phyloP scores from a whole-genome alignment of 2,113 vertebrate species.

The Burhinus oedicnemus region DNA sequence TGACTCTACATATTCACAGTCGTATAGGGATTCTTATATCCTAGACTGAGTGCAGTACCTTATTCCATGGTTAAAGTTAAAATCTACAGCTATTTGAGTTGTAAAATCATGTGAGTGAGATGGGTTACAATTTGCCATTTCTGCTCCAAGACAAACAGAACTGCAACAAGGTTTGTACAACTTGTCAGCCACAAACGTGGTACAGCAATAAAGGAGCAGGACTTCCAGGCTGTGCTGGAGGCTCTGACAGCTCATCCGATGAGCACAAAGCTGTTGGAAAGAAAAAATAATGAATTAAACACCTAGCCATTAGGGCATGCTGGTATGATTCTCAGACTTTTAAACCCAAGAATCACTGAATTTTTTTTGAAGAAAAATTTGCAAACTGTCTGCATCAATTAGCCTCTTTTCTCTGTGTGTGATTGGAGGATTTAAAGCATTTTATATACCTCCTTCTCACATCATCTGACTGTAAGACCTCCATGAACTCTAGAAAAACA shows the following conservation, averaged over 20 bases:
- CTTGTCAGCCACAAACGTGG: background rate
- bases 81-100: background rate
- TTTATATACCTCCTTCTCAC: background rate
- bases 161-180: background rate
- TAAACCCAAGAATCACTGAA: background rate
- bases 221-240: background rate
- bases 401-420: background rate
- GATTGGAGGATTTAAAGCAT: background rate
- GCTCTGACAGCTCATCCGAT: background rate
- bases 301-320: background rate
- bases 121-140: background rate
- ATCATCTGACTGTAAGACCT: background rate
- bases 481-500: background rate
- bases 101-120: background rate
- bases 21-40: background rate
- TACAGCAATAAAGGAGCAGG: background rate
- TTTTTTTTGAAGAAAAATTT: background rate
- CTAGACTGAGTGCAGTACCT: background rate
- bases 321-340: background rate
- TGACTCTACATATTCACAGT: background rate
- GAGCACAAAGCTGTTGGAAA: background rate
- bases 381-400: background rate
- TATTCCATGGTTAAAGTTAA: background rate
- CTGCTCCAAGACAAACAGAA: conserved; percentile 9
- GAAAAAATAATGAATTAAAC: background rate